Conservation (phyloP, 2,797 vertebrate genomes). For the Vireo griseus region DNA sequence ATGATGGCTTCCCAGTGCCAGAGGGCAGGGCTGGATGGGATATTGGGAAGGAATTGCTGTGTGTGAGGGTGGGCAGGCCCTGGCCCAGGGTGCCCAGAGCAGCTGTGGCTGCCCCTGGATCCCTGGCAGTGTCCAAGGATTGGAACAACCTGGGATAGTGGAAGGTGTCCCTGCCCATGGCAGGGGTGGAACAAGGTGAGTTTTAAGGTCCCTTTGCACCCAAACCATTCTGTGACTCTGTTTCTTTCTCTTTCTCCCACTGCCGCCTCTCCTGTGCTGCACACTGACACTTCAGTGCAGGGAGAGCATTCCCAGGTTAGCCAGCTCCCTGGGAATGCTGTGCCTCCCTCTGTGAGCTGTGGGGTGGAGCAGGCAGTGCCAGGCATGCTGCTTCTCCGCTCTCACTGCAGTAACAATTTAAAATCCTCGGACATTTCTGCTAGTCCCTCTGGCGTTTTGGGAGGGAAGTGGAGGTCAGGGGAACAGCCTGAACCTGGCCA, state of each 20-base stretch:
- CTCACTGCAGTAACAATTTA: not conserved
- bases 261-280: not conserved
- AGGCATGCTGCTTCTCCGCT: accelerated
- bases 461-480: not conserved
- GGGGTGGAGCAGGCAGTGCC: accelerated
- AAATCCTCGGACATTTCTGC: not conserved
- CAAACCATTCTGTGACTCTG: accelerated
- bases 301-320: not conserved
- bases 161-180: not conserved
- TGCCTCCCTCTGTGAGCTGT: not conserved
- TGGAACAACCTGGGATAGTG: not conserved
- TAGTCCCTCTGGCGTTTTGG: accelerated
- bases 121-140: not conserved
- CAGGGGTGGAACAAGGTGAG: not conserved
- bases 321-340: accelerated
- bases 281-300: not conserved
- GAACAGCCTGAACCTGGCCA: not conserved
- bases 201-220: not conserved
- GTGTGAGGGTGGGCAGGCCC: not conserved
- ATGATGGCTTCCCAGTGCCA: accelerated
- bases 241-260: not conserved
- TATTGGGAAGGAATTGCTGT: not conserved
- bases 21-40: accelerated
- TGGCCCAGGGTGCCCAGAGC: not conserved
- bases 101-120: not conserved